Evolutionary conservation across 1,140 invertebrate genomes (phyloP), one percentile per base, ranked within the genome.

Genomic region (Habropoda laboriosa): DNA sequence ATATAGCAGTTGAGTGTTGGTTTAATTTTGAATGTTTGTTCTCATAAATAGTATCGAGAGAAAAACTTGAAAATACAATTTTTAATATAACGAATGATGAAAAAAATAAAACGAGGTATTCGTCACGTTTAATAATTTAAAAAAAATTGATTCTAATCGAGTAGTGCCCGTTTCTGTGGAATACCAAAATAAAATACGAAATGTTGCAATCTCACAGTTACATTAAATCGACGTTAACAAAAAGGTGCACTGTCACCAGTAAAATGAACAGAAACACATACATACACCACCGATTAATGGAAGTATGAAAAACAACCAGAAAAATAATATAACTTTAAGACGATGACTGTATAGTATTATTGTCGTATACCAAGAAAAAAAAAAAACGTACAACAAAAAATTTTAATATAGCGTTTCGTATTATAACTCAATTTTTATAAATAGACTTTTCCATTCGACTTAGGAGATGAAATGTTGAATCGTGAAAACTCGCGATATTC

Each of bases 381-480:
- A 51, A 27, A 76, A 68, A 10, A 57, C 30, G 16, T 61, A 76
- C 40, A 40, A 55, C 32, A 55, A 64, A n/a, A n/a, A 68, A 76
- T 57, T 66, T 68, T 76, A 55, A 57, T 57, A 32, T 57, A 67
- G 38, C 27, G n/a, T 68, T 76, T 68, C 63, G 24, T 35, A 64
- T 76, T 55, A 32, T 66, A n/a, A 55, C 49, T 38, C 47, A 68
- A 68, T 76, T 68, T 76, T 76, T 66, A 64, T 76, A 45, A 76
- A 64, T 53, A 16, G 35, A 75, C 27, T 40, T 72, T 66, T 49
- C 35, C 38, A 64, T 76, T 76, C 64, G 63, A 58, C 30, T 67
- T 67, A 49, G 40, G 6, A 27, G 24, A 10, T 13, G 18, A 61
- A 27, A 49, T 6, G 24, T 24, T 32, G n/a, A 2, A 45, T 35